Conservation (phyloP, 2,797 vertebrate species). For the Lepilemur ruficaudatus region DNA sequence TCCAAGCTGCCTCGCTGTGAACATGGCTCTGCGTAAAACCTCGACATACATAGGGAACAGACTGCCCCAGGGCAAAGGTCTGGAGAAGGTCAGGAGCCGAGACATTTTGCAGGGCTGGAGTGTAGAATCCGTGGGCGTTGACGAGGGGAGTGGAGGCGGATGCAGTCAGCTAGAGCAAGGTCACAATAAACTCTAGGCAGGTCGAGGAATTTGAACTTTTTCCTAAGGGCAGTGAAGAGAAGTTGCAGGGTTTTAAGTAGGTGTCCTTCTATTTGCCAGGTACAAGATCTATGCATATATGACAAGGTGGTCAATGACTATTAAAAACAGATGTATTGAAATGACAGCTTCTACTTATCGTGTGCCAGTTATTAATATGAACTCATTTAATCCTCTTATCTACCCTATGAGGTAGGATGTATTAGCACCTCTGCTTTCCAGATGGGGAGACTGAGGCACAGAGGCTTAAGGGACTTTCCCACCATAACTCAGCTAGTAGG, state of each 20-base stretch:
- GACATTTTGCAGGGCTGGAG: not conserved
- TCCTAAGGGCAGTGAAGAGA: not conserved
- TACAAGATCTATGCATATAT: not conserved
- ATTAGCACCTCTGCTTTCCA: not conserved
- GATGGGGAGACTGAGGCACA: not conserved
- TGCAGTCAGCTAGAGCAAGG: not conserved
- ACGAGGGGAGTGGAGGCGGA: too few species aligned
- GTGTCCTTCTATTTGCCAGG: too few species aligned
- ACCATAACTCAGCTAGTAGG: not conserved
- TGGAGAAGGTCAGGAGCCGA: not conserved
- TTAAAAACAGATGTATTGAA: not conserved
- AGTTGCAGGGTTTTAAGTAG: not conserved
- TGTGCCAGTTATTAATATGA: not conserved
- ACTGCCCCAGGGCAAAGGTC: not conserved
- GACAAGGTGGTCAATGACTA: not conserved
- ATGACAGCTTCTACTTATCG: not conserved
- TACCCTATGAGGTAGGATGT: not conserved
- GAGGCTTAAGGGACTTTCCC: not conserved
- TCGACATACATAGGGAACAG: not conserved
- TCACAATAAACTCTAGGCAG: not conserved
- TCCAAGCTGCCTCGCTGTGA: not conserved
- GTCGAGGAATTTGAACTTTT: not conserved
- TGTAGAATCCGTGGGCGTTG: not conserved
- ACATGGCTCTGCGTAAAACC: not conserved
- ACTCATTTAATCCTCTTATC: not conserved